Evolutionary conservation across 2,888 invertebrate species (phyloP).

Genomic region (Hemaris fuciformis): DNA sequence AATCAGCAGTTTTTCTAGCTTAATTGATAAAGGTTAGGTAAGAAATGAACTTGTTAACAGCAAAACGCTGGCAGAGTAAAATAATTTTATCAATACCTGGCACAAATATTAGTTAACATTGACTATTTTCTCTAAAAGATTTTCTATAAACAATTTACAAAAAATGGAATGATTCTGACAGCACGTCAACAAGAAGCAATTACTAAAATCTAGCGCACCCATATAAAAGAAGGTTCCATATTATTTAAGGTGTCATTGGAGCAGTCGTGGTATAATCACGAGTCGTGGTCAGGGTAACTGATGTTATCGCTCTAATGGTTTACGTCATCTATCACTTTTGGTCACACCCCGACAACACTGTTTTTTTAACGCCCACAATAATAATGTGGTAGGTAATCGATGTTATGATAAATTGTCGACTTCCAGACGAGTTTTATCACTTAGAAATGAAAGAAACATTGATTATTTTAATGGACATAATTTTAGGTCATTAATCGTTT

Average conservation of each 20-base stretch:
- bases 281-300: slow-evolving; percentile 19
- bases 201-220: neutral
- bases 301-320: slow-evolving; percentile 61
- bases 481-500: too few relatives aligned
- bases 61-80: too few relatives aligned
- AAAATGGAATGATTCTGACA: neutral
- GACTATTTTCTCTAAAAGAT: too few relatives aligned
- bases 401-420: slow-evolving; percentile 9
- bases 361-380: slow-evolving; percentile 26
- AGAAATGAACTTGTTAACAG: too few relatives aligned
- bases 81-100: too few relatives aligned
- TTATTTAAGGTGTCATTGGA: neutral
- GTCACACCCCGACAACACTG: slow-evolving; percentile 43
- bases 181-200: neutral
- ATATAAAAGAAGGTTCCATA: neutral
- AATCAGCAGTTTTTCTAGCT: too few relatives aligned
- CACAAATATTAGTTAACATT: too few relatives aligned
- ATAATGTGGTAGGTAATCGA: slow-evolving; percentile 22
- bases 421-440: neutral
- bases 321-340: slow-evolving; percentile 55
- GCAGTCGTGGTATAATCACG: slow-evolving; percentile 2
- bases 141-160: neutral
- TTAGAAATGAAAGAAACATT: slow-evolving; percentile 25
- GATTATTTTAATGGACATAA: slow-evolving; percentile 10
- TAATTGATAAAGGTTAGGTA: too few relatives aligned